These are phyloP conservation scores for Oscheius sp. DNA, from an alignment of 2,888 invertebrate species.

Conservation along the genomic window DNA sequence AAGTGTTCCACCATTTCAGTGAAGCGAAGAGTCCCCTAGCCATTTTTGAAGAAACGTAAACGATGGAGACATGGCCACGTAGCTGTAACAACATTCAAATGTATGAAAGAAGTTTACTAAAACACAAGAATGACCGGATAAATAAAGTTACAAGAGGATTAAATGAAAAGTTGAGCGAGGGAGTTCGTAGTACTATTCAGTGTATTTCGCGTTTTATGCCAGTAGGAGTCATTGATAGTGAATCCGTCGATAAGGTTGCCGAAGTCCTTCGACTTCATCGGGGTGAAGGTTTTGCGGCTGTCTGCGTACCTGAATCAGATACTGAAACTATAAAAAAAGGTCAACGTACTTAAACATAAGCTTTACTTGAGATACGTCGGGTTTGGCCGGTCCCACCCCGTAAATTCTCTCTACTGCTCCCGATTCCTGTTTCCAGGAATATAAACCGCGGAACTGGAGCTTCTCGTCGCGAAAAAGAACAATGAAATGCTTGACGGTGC, in stretches of 20 bases:
- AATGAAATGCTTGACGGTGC: slow-evolving; percentile 90
- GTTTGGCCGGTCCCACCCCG: slow-evolving; percentile 92
- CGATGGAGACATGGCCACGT: too few species aligned
- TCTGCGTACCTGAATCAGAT: slow-evolving; percentile 88
- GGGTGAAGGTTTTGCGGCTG: slow-evolving; percentile 95
- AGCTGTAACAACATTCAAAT: too few species aligned
- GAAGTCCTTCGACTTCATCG: slow-evolving; percentile 96
- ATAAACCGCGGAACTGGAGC: slow-evolving; percentile 96
- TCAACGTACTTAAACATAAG: slow-evolving; percentile 96
- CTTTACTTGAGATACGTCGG: slow-evolving; percentile 96
- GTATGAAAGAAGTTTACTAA: too few species aligned
- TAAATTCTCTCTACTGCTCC: slow-evolving; percentile 87
- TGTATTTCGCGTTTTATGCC: slow-evolving; percentile 76
- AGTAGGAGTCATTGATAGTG: slow-evolving; percentile 85
- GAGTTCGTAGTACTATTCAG: too few species aligned
- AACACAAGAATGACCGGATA: too few species aligned
- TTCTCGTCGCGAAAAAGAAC: slow-evolving; percentile 97
- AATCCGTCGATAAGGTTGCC: slow-evolving; percentile 99
- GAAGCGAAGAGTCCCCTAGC: too few species aligned
- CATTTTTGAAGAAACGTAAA: too few species aligned
- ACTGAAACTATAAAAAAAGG: not conserved
- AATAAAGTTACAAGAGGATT: too few species aligned
- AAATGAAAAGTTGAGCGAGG: too few species aligned
- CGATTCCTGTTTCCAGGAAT: slow-evolving; percentile 88
- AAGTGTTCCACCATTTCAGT: too few species aligned